These are phyloP conservation scores for Plagiodera versicolora DNA, from an alignment of 2,888 invertebrate genomes.

Conservation along the genomic window DNA sequence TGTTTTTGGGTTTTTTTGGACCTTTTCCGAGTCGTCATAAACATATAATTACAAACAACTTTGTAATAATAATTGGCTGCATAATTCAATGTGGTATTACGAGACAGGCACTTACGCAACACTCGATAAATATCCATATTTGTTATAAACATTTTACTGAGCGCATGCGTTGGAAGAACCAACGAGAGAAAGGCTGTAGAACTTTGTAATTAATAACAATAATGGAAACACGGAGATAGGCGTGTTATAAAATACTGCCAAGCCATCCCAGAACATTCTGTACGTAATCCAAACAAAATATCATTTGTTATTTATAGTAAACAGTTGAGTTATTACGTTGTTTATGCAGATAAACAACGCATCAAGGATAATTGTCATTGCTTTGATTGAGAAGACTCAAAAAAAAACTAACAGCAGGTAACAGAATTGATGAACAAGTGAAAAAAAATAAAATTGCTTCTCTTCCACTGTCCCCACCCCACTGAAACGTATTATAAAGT, in stretches of 20 bases:
- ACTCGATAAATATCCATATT: constrained; percentile 13
- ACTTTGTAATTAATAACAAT: constrained; percentile 20
- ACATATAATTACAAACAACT: constrained; percentile 7
- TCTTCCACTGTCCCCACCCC: neutral
- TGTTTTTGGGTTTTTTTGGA: too few relatives aligned
- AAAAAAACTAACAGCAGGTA: neutral
- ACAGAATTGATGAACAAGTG: neutral
- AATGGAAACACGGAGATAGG: constrained; percentile 31
- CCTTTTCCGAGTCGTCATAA: too few relatives aligned
- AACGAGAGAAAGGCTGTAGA: constrained; percentile 27
- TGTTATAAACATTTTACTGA: constrained; percentile 15
- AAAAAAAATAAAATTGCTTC: neutral
- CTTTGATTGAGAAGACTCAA: neutral
- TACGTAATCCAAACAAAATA: constrained; percentile 16
- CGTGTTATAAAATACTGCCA: constrained; percentile 37
- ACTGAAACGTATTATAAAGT: too few relatives aligned
- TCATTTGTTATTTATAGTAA: constrained; percentile 20
- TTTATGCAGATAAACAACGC: constrained; percentile 6
- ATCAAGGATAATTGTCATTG: neutral
- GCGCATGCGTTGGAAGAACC: constrained; percentile 27
- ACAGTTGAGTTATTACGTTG: constrained; percentile 20
- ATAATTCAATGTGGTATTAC: constrained; percentile 4
- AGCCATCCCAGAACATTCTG: constrained; percentile 29
- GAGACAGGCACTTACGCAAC: constrained; percentile 10
- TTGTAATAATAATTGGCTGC: constrained; percentile 7